A percentile compares a stretch with the other conserved stretches of the same genome.
Conservation (phyloP, 2,797 vertebrate genomes). For the Rhinophrynus dorsalis region DNA sequence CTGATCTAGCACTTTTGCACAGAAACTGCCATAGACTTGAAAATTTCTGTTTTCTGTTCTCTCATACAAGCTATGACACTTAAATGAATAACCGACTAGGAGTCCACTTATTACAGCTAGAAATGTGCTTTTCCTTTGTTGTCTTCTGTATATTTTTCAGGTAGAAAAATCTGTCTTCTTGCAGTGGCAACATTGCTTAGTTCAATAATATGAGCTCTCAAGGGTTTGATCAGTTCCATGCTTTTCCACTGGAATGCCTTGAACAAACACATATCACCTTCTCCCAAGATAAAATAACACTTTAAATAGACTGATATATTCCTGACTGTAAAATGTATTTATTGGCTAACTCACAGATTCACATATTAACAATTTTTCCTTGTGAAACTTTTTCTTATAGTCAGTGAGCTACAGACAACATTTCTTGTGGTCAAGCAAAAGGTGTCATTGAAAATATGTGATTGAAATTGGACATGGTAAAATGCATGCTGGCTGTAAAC, state of each 20-base stretch:
- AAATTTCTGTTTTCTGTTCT: too few species aligned
- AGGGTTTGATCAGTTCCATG: slow-evolving; percentile 18
- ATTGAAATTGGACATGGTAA: too few species aligned
- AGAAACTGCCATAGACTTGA: too few species aligned
- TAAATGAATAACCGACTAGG: background rate
- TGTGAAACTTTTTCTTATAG: too few species aligned
- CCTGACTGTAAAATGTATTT: background rate
- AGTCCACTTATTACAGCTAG: background rate
- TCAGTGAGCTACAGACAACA: too few species aligned
- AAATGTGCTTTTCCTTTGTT: background rate
- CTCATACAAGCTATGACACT: too few species aligned
- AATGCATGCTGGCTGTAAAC: too few species aligned
- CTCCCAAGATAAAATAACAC: slow-evolving; percentile 9
- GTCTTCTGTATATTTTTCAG: background rate
- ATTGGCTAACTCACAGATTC: too few species aligned
- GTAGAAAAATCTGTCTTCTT: slow-evolving; percentile 12
- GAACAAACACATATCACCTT: slow-evolving; percentile 24
- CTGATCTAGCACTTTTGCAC: too few species aligned
- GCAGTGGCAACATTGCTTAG: slow-evolving; percentile 4
- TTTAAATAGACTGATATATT: slow-evolving; percentile 5
- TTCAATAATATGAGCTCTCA: background rate
- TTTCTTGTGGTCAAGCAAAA: too few species aligned
- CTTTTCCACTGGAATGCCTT: slow-evolving; percentile 19
- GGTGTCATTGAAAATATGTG: too few species aligned
- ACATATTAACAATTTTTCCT: too few species aligned